Evolutionary conservation across 2,888 invertebrate species (phyloP).

Genomic region (Polyommatus iphigenia): DNA sequence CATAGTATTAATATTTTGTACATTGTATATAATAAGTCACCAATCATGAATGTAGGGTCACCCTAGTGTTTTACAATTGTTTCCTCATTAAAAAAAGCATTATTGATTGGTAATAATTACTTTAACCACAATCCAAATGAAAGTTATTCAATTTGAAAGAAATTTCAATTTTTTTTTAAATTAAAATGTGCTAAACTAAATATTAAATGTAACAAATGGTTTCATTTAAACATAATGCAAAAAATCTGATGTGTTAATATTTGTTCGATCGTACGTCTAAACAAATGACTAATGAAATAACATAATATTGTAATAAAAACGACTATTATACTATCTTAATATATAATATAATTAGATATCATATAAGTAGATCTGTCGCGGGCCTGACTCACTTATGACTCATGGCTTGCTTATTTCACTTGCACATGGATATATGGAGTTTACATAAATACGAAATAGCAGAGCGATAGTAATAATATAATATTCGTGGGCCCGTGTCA

Average conservation of each 20-base stretch:
- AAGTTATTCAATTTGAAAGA: no score
- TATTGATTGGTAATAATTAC: not conserved
- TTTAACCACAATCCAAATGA: no score
- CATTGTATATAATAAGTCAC: not conserved
- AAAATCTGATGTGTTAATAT: not conserved
- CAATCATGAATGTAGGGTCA: not conserved
- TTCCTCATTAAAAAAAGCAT: not conserved
- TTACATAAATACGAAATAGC: no score
- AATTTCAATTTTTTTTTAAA: no score
- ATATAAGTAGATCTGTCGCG: no score
- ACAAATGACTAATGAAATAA: not conserved
- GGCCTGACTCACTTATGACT: no score
- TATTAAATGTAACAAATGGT: not conserved
- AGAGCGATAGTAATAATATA: no score
- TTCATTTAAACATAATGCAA: not conserved
- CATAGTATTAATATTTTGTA: not conserved
- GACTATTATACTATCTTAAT: not conserved
- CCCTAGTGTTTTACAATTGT: not conserved
- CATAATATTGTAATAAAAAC: not conserved
- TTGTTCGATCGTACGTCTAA: not conserved
- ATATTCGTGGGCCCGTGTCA: no score
- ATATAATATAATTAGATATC: not conserved
- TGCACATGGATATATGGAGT: no score
- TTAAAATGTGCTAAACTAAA: no score
- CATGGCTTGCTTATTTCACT: no score